phyloP scores from a whole-genome alignment of 2,888 invertebrate genomes.

The Trissolcus brochymenae region DNA sequence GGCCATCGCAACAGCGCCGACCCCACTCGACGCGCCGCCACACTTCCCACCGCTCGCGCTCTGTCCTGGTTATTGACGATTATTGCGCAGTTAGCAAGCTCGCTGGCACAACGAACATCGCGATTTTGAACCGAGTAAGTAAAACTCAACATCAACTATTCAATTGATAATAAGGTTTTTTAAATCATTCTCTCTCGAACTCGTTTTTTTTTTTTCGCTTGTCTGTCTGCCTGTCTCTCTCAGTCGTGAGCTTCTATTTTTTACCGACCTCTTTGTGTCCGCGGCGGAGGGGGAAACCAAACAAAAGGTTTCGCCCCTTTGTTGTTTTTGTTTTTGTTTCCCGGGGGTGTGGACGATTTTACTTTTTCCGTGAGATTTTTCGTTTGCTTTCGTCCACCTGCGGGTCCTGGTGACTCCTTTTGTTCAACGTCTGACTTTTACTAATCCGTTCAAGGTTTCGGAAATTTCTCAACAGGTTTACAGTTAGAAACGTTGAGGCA shows the following conservation, averaged over 20 bases:
- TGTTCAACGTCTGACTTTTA: too few species aligned
- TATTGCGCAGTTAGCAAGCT: constrained; percentile 70
- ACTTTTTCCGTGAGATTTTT: too few species aligned
- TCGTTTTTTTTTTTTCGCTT: background rate
- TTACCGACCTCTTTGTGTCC: too few species aligned
- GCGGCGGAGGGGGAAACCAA: too few species aligned
- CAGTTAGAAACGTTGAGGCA: too few species aligned
- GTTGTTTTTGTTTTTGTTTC: too few species aligned
- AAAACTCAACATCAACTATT: background rate
- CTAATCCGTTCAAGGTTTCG: too few species aligned
- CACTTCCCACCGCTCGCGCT: constrained; percentile 56
- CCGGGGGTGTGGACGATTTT: too few species aligned
- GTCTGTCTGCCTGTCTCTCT: background rate
- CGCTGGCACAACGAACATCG: constrained; percentile 36
- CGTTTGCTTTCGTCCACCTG: too few species aligned
- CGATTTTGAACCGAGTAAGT: constrained; percentile 28
- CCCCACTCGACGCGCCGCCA: constrained; percentile 45
- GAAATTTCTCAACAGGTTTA: too few species aligned
- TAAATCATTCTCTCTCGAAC: background rate
- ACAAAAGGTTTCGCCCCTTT: too few species aligned
- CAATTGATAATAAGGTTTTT: background rate
- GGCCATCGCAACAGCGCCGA: constrained; percentile 52
- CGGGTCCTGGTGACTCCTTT: too few species aligned
- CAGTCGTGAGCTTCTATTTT: background rate
- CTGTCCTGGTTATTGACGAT: constrained; percentile 64